phyloP scores from a whole-genome alignment of 2,888 invertebrate genomes.

The Tortrix viridana region DNA sequence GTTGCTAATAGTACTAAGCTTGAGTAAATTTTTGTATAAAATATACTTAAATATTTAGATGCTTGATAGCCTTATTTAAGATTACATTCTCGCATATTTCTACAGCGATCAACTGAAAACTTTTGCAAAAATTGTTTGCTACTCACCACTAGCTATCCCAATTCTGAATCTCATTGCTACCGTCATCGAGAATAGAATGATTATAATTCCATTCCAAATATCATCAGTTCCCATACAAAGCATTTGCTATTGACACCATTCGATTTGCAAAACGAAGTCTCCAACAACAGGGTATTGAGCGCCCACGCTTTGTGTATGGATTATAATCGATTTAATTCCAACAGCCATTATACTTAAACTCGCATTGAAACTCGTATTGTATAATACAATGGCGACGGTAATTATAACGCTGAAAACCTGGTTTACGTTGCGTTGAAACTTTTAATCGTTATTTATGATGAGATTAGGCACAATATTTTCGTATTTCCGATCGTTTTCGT shows the following conservation, averaged over 20 bases:
- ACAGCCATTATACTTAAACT: conserved; percentile 25
- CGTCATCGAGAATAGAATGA: conserved; percentile 18
- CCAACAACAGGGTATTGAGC: conserved; percentile 44
- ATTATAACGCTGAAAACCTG: background rate
- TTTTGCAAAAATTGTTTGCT: no score
- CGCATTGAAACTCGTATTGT: conserved; percentile 14
- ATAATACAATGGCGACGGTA: conserved; percentile 12
- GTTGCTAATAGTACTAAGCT: no score
- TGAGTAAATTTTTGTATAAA: no score
- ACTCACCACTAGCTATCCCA: no score
- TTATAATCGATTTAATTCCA: conserved; percentile 29
- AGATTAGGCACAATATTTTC: no score
- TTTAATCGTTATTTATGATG: conserved; percentile 1
- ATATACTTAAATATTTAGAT: no score
- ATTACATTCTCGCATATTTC: no score
- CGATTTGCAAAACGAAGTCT: conserved; percentile 50
- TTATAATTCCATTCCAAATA: conserved; percentile 35
- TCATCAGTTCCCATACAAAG: conserved; percentile 39
- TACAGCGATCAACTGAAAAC: no score
- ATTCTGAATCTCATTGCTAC: background rate
- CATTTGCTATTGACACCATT: conserved; percentile 52
- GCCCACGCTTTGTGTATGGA: conserved; percentile 30
- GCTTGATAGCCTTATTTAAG: no score
- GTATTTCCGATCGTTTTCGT: no score
- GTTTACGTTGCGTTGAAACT: conserved; percentile 3